Evolutionary conservation across 2,113 vertebrate genomes (phyloP).

Genomic region (Rhombomys opimus): DNA sequence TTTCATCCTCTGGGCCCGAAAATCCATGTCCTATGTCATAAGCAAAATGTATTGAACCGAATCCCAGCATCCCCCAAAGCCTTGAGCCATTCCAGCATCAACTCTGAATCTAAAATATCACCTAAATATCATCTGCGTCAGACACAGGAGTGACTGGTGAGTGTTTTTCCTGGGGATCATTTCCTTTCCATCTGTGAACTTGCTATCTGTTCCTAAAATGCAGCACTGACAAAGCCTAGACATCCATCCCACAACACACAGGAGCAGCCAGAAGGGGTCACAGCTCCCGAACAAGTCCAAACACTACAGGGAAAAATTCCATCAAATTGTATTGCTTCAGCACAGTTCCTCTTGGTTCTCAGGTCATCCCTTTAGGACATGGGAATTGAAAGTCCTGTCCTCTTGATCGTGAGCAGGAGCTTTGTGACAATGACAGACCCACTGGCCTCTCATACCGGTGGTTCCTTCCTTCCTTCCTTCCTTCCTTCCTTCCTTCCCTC

Average conservation of each 20-base stretch:
- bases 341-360: background rate
- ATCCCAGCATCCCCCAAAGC: background rate
- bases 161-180: background rate
- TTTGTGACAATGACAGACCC: background rate
- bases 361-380: background rate
- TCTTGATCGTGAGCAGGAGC: background rate
- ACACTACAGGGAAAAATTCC: background rate
- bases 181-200: background rate
- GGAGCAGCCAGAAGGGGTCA: background rate
- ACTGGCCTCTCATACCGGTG: background rate
- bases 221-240: background rate
- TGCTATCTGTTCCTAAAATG: background rate
- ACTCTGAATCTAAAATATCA: conserved; percentile 1
- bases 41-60: background rate
- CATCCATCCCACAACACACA: background rate
- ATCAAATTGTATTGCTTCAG: background rate
- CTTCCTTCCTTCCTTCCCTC: no score
- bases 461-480: background rate
- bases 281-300: background rate
- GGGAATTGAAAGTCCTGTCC: background rate
- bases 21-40: background rate
- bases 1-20: background rate
- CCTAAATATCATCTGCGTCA: background rate
- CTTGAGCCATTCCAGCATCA: background rate
- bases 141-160: background rate